phyloP scores from a whole-genome alignment of 2,113 vertebrate genomes.

The Agapornis roseicollis region DNA sequence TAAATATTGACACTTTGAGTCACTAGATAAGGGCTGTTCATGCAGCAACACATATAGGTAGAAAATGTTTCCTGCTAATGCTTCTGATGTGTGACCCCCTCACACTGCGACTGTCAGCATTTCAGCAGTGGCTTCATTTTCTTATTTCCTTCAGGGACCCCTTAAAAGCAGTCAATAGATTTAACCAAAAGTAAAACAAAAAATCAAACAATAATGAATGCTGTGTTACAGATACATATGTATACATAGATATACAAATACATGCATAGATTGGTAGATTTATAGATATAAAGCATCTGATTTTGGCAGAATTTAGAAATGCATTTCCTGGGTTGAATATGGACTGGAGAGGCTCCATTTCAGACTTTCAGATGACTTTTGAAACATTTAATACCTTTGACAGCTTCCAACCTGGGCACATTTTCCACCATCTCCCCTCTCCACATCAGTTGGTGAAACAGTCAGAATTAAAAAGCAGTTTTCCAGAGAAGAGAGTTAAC shows the following conservation, averaged over 20 bases:
- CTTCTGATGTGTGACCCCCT: not conserved
- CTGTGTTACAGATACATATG: not conserved
- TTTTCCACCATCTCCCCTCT: not conserved
- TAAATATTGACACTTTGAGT: not conserved
- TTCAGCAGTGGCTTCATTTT: not conserved
- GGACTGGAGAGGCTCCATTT: not conserved
- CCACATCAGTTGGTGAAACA: not conserved
- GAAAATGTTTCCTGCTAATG: not conserved
- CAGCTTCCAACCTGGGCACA: not conserved
- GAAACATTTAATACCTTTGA: not conserved
- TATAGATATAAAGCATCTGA: not conserved
- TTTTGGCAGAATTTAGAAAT: not conserved
- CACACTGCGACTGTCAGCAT: rapidly evolving
- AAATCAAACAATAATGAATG: not conserved
- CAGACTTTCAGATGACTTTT: not conserved
- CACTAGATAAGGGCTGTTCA: not conserved
- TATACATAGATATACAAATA: not conserved
- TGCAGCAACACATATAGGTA: not conserved
- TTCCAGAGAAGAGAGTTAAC: not conserved
- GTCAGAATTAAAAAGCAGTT: not conserved
- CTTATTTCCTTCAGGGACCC: not conserved
- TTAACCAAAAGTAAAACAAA: not conserved
- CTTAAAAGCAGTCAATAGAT: not conserved
- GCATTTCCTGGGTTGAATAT: not conserved
- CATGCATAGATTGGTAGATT: not conserved